Base-by-base conservation (phyloP, 2,113 vertebrate genomes). In the Hippolais icterina region DNA sequence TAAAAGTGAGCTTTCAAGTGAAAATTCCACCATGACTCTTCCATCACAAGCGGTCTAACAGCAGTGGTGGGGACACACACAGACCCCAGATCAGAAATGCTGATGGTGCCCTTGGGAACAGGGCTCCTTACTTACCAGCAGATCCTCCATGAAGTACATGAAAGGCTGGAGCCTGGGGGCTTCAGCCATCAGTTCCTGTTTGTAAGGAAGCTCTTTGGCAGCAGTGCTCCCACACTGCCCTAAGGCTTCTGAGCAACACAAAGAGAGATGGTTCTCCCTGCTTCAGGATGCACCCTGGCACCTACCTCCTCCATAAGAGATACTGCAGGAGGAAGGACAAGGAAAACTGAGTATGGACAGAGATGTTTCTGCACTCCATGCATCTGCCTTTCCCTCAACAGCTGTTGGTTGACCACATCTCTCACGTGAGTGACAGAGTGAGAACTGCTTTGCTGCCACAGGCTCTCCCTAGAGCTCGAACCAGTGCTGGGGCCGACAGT, bases 381-480 rank as follows among this genome's bases (percentile, higher is more conserved):
- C 9, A 22, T 20, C 56, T 80, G 39, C 25, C 50, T 13, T 69
- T 41, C 7, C 28, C 27, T 64, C 47, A 28, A 39, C 29, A 52
- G 41, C 49, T 18, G 1, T 10, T 16, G 4, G 9, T 6, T 78
- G 54, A 33, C 56, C 39, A 25, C 0, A 0, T 14, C 19, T 64
- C 64, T 33, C 3, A 3, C 14, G 4, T 8, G n/a, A 83, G 31
- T 33, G 69, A 35, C 39, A 74, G 63, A 80, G 23, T 12, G 37
- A 72, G 29, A 44, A 17, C 5, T 42, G 25, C 14, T 95, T 53
- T 59, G 9, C 16, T 66, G 37, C n/a, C 46, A 29, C 10, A 31
- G n/a, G 31, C n/a, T 80, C 47, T 69, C 14, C 64, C 31, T 64
- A 44, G 47, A 66, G 50, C 37, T 50, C 47, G 27, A 63, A 63